Evolutionary conservation across 1,140 invertebrate genomes (phyloP), one percentile per base, ranked within the genome.

Genomic region (Drosophila sproati): DNA sequence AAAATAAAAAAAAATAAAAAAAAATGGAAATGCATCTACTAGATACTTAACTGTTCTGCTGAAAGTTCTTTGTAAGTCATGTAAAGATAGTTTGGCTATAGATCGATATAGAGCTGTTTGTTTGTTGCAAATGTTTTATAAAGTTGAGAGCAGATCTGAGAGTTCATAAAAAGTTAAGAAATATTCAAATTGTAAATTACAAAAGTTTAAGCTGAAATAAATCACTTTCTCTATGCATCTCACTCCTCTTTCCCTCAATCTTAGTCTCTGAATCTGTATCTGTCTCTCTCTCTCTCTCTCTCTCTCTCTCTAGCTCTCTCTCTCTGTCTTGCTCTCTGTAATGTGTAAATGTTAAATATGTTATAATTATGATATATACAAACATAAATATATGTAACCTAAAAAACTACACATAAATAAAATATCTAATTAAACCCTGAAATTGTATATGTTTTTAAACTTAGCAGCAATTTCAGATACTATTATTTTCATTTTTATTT

Each of bases 391-490:
- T 41, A 47, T 79, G 76, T 82, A 86, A 82, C 75, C 82, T 64
- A 45, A 57, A 71, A 70, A 79, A 62, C 62, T 82, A 78, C 59
- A 75, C 67, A 59, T 73, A 67, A 88, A 80, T 73, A 89, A 89
- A 85, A 67, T 81, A 89, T 90, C 79, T 85, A 51, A 85, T 89
- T 90, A 78, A 89, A 77, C 85, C 85, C 85, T 73, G 69, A 89
- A 43, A 2, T 55, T 8, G 32, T 37, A 10, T 10, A 20, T 34
- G 4, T 8, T 50, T 8, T 37, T 50, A 51, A 50, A 10, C 32
- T 34, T 29, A 47, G 8, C 2, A 32, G 20, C 20, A 20, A 20
- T 20, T 20, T 20, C 20, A 20, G 20, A 20, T 20, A 20, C 1
- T 0, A 20, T 20, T 20, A 20, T 20, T 20, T 20, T 20, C 20